Base-by-base conservation (phyloP, 2,888 invertebrate genomes). In the Teleiodes luculella region DNA sequence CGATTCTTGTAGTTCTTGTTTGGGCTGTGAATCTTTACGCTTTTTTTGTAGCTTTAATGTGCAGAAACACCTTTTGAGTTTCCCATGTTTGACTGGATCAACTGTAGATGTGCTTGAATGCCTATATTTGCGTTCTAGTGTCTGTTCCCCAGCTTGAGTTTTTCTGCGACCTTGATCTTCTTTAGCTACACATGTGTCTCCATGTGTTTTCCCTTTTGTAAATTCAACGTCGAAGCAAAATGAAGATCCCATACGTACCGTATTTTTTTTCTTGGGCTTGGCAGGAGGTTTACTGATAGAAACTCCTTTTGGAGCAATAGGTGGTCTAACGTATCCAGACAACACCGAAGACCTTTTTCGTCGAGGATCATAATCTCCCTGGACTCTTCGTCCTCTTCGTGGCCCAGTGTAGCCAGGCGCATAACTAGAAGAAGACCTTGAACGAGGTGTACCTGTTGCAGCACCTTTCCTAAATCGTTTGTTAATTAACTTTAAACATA, bases 171-270 rank as follows among this genome's bases (percentile, higher is more conserved):
- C 8, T 2, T 1, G 10, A 18, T 39, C 8, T 39, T 18, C 1
- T 6, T 6, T 6, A 39, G 8, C 16, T 39, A 16, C 10, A 14
- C 16, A 10, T 8, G 5, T 18, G 18, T 8, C 10, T 39, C 18
- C 39, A 18, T 18, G 16, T 5, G 39, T 16, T 45, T 11, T 63
- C 31, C 60, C 59, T 57, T 66, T 72, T 57, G 57, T 60, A 59
- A 72, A 72, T 55, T 70, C 68, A 35, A 72, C 54, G 41, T 63
- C 63, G 54, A 74, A 68, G 51, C 65, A 67, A 53, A 72, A 68
- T 7, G 66, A 60, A 1, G 72, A 43, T n/a, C 43, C 43, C 2
- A 43, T 70, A 33, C 64, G 57, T 37, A 70, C 61, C n/a, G 50
- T 30, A 28, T 30, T 13, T 16, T 30, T 37, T 30, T 30, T 51